These are phyloP conservation scores for Mechanitis mazaeus DNA, from an alignment of 2,888 invertebrate genomes.

Conservation along the genomic window DNA sequence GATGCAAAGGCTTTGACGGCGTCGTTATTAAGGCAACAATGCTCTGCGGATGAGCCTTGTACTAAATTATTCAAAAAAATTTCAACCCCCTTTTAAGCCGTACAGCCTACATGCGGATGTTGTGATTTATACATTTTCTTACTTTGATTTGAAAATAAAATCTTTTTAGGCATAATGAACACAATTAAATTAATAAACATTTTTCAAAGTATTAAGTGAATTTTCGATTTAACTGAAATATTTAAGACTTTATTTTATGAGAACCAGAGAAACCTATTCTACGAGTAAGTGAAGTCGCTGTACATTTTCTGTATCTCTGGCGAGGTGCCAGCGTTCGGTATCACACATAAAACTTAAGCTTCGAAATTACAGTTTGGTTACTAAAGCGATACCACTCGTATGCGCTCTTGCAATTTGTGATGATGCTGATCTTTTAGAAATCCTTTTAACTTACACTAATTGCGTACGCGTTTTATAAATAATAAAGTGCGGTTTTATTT, in stretches of 20 bases:
- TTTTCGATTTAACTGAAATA: no score
- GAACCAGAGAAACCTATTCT: no score
- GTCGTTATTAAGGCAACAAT: constrained; percentile 25
- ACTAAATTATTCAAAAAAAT: constrained; percentile 27
- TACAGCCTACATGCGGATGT: not conserved
- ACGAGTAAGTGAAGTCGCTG: constrained; percentile 9
- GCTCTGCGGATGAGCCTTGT: constrained; percentile 18
- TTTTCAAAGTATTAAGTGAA: no score
- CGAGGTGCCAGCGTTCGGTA: constrained; percentile 25
- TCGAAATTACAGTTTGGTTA: constrained; percentile 16
- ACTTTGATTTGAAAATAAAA: no score
- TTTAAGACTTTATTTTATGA: no score
- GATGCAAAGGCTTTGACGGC: constrained; percentile 23
- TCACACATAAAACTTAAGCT: constrained; percentile 23
- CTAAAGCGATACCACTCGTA: constrained; percentile 13
- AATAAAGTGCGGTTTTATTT: no score
- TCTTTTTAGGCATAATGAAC: no score
- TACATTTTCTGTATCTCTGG: constrained; percentile 30
- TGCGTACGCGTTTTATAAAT: no score
- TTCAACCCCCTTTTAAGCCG: constrained; percentile 13
- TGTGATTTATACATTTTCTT: not conserved
- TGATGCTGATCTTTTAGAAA: constrained; percentile 5
- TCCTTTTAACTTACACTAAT: no score
- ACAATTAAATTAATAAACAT: no score
- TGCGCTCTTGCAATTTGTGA: not conserved